phyloP scores from a whole-genome alignment of 1,140 invertebrate genomes.

The Gryon sp. region DNA sequence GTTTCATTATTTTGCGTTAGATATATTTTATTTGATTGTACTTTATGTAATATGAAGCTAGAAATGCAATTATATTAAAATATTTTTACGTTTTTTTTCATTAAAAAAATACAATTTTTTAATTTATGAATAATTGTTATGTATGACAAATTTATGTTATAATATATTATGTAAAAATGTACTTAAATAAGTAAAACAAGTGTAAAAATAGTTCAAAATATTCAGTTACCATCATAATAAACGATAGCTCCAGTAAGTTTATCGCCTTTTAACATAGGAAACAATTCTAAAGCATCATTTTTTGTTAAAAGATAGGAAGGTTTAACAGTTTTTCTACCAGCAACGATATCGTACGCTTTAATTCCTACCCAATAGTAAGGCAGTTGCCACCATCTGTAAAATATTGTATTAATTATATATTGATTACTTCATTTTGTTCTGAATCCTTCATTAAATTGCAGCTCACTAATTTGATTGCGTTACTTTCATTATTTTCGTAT shows the following conservation, averaged over 20 bases:
- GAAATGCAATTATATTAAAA: too few species aligned
- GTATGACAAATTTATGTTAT: not conserved
- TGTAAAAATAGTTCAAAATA: too few species aligned
- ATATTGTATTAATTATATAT: constrained; percentile 27
- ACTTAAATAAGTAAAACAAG: too few species aligned
- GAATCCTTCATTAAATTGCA: too few species aligned
- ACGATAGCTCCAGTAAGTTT: constrained; percentile 97
- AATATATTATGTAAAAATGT: too few species aligned
- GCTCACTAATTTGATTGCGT: too few species aligned
- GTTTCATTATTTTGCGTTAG: too few species aligned
- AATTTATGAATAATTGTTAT: too few species aligned
- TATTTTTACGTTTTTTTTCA: too few species aligned
- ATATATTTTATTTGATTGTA: too few species aligned
- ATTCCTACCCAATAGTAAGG: constrained; percentile 99
- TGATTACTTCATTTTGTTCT: not conserved
- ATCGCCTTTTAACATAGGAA: constrained; percentile 97
- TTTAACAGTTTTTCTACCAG: constrained; percentile 96
- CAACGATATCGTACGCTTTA: constrained; percentile 98
- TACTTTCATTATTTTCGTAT: constrained; percentile 1
- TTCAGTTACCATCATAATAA: constrained; percentile 95
- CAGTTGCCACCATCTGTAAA: constrained; percentile 96
- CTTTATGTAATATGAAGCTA: too few species aligned
- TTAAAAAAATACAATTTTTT: too few species aligned
- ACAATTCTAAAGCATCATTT: constrained; percentile 95
- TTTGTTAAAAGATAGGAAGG: constrained; percentile 97